Percentiles rank a stretch among this genome's conserved stretches.
phyloP scores from a whole-genome alignment of 2,888 invertebrate genomes.

The Drosophila anomalipes region DNA sequence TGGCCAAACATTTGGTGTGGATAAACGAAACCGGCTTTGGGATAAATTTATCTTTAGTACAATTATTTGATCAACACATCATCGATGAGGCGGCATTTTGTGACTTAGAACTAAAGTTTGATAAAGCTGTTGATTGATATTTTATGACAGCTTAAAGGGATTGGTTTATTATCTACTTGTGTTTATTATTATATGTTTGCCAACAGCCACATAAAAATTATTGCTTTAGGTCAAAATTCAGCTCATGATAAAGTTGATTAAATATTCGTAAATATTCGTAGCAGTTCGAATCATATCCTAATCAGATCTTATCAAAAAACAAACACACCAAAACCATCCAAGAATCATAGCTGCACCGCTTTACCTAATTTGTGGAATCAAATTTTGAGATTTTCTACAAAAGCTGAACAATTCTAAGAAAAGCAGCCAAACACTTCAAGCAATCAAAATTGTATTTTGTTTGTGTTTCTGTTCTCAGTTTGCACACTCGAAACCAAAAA shows the following conservation, averaged over 20 bases:
- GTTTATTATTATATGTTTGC: not conserved
- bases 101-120: not conserved
- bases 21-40: slow-evolving; percentile 3
- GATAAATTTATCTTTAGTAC: slow-evolving; percentile 17
- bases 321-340: not conserved
- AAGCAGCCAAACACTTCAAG: not conserved
- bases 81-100: slow-evolving; percentile 10
- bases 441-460: not conserved
- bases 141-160: not conserved
- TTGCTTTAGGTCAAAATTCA: not conserved
- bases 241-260: not conserved
- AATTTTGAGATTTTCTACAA: slow-evolving; percentile 4
- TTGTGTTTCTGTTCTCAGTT: not conserved
- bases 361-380: slow-evolving; percentile 6
- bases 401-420: slow-evolving; percentile 8
- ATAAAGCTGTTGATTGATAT: slow-evolving; percentile 3
- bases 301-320: not conserved
- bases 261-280: not conserved
- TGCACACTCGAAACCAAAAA: slow-evolving; percentile 9
- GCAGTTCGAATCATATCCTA: not conserved
- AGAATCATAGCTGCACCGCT: not conserved
- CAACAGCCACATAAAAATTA: not conserved
- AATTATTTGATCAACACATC: slow-evolving; percentile 48
- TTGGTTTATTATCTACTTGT: not conserved
- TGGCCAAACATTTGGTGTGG: slow-evolving; percentile 1